phyloP scores from a whole-genome alignment of 2,797 vertebrate genomes.

The Sebastiscus tertius region DNA sequence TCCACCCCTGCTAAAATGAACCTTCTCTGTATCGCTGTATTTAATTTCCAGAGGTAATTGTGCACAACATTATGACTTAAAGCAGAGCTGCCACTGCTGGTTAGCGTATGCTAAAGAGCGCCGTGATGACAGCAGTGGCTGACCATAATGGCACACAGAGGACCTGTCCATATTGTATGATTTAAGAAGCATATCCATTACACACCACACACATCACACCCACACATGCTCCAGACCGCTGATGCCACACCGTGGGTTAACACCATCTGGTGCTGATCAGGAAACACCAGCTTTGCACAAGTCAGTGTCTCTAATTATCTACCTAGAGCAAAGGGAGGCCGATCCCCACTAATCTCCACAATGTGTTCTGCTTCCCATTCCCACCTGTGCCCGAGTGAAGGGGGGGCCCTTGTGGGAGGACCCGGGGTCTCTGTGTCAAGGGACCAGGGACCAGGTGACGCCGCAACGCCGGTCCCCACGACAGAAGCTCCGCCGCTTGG shows the following conservation, averaged over 20 bases:
- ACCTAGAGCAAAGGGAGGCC: conserved; percentile 76
- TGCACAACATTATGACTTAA: conserved; percentile 38
- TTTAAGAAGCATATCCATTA: conserved; percentile 81
- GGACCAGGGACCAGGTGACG: conserved; percentile 82
- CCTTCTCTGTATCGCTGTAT: neutral
- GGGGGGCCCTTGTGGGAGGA: conserved; percentile 66
- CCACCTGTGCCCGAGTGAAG: conserved; percentile 83
- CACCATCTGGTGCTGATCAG: conserved; percentile 86
- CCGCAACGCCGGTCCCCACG: conserved; percentile 57
- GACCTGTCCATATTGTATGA: conserved; percentile 78
- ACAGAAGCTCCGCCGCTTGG: conserved; percentile 74
- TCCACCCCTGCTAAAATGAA: neutral
- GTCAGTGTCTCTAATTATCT: conserved; percentile 86
- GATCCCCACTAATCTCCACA: conserved; percentile 84
- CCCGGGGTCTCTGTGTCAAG: conserved; percentile 64
- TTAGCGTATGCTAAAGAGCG: conserved; percentile 64
- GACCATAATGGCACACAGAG: conserved; percentile 74
- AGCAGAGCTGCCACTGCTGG: conserved; percentile 46
- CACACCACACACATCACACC: conserved; percentile 55
- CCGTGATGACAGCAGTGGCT: conserved; percentile 61
- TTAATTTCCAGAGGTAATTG: conserved; percentile 33
- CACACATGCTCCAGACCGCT: conserved; percentile 55
- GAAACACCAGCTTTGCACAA: conserved; percentile 86
- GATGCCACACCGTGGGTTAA: conserved; percentile 74
- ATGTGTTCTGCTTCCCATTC: conserved; percentile 86